Evolutionary conservation across 2,888 invertebrate genomes (phyloP), one percentile per base, ranked within the genome.

Genomic region (Campaea margaritaria): DNA sequence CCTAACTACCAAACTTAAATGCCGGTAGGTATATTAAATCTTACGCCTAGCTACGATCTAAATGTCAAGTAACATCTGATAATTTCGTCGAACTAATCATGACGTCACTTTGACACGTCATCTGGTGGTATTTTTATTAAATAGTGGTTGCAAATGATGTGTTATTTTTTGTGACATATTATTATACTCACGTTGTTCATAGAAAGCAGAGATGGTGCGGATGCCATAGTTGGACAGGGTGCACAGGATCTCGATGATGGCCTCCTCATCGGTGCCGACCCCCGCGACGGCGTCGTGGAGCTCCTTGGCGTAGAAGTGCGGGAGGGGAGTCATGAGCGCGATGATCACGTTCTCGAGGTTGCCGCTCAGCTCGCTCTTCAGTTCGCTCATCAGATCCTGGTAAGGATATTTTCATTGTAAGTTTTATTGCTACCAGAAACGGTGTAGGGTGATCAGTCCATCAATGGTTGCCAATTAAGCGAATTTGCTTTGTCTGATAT

Each of bases 241-340:
- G 93, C 97, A 97, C 54, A 98, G 94, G 78, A 98, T 97, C 90
- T 99, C 98, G 67, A 98, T 97, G 78, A 99, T 95, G 48, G 97
- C 97, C 78, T 96, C 96, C 79, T 97, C 97, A 75, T 97, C 97
- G 15, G 98, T 98, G 51, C 98, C 98, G 45, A 96, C 46, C 31
- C 98, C 98, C 69, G 95, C 88, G 59, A 98, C 96, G 49, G 98
- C 98, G 79, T 97, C 96, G 79, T 97, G 96, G 54, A 98, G 91
- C 83, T 97, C 97, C 88, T 96, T 96, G 58, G 98, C 98, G 89
- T 98, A 97, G 93, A 96, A 98, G 87, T 97, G 97, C 10, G 96
- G 96, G 65, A 96, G 89, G 2, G 97, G 97, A 2, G 97, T 97
- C 97, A 98, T 97, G 67, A 98, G 91, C 0, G 97, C 97, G n/a